Conservation (phyloP, 2,797 vertebrate genomes). For the Anniella stebbinsi region DNA sequence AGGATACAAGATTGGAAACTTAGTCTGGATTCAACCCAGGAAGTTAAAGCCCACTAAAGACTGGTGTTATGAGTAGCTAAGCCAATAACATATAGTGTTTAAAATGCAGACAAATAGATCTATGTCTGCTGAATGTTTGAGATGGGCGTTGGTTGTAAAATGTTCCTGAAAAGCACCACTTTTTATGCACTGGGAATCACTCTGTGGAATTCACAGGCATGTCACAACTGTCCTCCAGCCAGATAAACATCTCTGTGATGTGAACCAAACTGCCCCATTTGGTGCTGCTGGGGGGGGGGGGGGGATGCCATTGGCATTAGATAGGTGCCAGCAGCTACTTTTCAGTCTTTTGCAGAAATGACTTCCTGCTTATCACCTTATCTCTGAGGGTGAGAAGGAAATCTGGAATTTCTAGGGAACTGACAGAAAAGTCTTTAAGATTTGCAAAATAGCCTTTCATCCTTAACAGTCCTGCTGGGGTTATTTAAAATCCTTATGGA, state of each 20-base stretch:
- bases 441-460: neutral
- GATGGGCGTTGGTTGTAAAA: neutral
- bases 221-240: neutral
- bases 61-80: neutral
- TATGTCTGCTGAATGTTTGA: neutral
- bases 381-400: neutral
- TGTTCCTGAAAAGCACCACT: neutral
- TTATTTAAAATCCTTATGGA: neutral
- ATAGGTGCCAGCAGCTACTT: neutral
- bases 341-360: neutral
- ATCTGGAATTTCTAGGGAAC: neutral
- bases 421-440: neutral
- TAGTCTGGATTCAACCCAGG: neutral
- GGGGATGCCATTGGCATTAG: neutral
- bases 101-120: neutral
- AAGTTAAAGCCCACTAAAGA: neutral
- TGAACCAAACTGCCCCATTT: neutral
- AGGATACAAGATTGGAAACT: too few species aligned
- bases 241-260: neutral
- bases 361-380: constrained; percentile 1
- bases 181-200: neutral
- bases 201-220: neutral
- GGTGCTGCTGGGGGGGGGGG: neutral
- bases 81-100: neutral
- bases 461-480: neutral